Evolutionary conservation across 2,797 vertebrate species (phyloP), one percentile per base, ranked within the genome.

Genomic region (Chlorospingus flavigularis): DNA sequence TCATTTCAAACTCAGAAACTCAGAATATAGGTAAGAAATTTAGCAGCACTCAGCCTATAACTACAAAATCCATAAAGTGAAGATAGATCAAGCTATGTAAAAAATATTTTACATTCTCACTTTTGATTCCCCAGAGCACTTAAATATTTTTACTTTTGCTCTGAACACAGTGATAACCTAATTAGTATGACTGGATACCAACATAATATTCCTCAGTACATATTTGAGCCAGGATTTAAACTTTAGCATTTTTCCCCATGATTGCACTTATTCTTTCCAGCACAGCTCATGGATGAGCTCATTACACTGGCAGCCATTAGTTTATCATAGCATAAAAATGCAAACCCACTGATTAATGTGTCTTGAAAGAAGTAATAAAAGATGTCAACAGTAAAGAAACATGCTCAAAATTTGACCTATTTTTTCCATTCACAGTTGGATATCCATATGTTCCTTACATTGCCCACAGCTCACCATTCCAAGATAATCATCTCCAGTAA

Each of bases 201-300:
- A 94, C 79, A 84, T 51, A 83, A 95, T 66, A 95, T 77, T 94
- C 63, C 86, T 92, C 87, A 87, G 82, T 78, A 94, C 48, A 35
- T 60, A 90, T 87, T 8, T 66, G 78, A 95, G 90, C 78, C 74
- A 96, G 86, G 77, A 86, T 88, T 97, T 94, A 95, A 97, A 96
- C 91, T 86, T 96, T n/a, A 90, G 75, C 81, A 93, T 95, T 97
- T 96, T 96, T 96, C 92, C 71, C 72, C 95, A 82, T 96, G 95
- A 88, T 14, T 94, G 94, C 92, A 93, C 55, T 93, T 82, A 84
- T 65, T 91, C 81, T 95, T 91, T 93, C 95, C 28, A 95, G 94
- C 84, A 91, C 70, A 92, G 66, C 83, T 96, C 94, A 92, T 57
- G 68, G 93, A 94, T 92, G 88, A 97, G 84, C 87, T 93, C 84